Evolutionary conservation across 2,113 vertebrate genomes (phyloP).

Genomic region (Misgurnus mizolepis): DNA sequence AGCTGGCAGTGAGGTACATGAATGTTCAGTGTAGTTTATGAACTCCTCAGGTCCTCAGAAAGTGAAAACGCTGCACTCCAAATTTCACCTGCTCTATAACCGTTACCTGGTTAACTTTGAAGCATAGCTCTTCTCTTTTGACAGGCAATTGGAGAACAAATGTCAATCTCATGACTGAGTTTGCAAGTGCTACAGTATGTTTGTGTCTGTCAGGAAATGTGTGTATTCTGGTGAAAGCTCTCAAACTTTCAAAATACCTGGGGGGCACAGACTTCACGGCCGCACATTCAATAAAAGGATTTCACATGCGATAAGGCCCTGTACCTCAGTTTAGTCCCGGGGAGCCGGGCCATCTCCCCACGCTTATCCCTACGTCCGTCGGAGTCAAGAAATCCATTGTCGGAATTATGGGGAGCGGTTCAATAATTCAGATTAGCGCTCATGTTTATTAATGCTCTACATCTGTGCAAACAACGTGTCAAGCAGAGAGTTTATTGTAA

Average conservation of each 20-base stretch:
- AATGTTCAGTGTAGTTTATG: not conserved
- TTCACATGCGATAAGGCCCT: constrained; percentile 85
- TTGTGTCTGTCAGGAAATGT: not conserved
- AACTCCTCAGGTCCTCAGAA: not conserved
- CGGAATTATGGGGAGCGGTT: constrained; percentile 96
- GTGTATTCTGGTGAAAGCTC: not conserved
- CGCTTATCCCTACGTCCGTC: constrained; percentile 44
- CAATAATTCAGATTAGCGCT: constrained; percentile 99
- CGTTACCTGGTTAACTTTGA: constrained; percentile 32
- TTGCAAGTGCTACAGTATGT: constrained; percentile 11
- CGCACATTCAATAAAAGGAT: constrained; percentile 89
- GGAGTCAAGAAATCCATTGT: constrained; percentile 82
- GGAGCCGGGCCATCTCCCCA: constrained; percentile 67
- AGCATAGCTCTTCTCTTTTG: constrained; percentile 27
- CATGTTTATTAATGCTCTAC: constrained; percentile 99
- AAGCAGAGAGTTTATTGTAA: constrained; percentile 99
- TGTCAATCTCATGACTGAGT: constrained; percentile 41
- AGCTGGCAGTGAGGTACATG: not conserved
- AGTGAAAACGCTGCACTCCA: constrained; percentile 1
- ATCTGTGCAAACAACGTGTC: constrained; percentile 99
- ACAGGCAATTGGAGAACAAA: constrained; percentile 51
- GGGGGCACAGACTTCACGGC: constrained; percentile 75
- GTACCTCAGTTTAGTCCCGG: constrained; percentile 80
- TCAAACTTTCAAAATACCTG: constrained; percentile 74
- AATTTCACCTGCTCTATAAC: constrained; percentile 27